phyloP scores from a whole-genome alignment of 53 echinoderm and acorn worm genomes.

The Stichopus horrens region DNA sequence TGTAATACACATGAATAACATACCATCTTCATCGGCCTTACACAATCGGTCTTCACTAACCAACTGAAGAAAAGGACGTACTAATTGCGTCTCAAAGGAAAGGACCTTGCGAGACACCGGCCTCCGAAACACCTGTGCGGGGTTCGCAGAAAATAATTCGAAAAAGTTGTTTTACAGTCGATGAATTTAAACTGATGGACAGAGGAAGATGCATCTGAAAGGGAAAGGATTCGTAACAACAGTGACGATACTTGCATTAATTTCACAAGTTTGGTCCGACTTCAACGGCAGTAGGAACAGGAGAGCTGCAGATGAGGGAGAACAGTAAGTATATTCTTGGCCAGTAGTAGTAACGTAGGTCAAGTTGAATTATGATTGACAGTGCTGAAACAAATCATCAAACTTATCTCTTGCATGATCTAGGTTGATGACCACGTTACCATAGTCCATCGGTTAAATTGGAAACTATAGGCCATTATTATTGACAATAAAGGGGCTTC shows the following conservation, averaged over 20 bases:
- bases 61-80: too few species aligned
- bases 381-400: too few species aligned
- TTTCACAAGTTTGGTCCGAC: conserved; percentile 20
- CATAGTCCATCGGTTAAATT: too few species aligned
- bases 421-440: too few species aligned
- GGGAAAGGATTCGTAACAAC: not conserved
- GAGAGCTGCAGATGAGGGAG: conserved; percentile 35
- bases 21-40: not conserved
- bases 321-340: conserved; percentile 57
- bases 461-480: too few species aligned
- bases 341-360: not conserved
- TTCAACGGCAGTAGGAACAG: conserved; percentile 29
- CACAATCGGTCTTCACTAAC: not conserved
- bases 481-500: too few species aligned
- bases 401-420: too few species aligned
- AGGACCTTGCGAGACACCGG: too few species aligned
- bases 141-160: too few species aligned
- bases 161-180: not conserved
- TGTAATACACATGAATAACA: not conserved
- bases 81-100: too few species aligned
- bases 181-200: not conserved
- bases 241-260: not conserved
- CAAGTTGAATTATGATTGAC: too few species aligned
- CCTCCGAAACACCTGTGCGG: too few species aligned
- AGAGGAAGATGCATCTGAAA: not conserved